A percentile compares a stretch with the other conserved stretches of the same genome.
phyloP scores from a whole-genome alignment of 2,113 vertebrate species.

The Bos taurus region ARS-UCD2.0 NC_037344.1:3175501-3176000 shows the following conservation, averaged over 20 bases:
- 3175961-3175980: background rate
- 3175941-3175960: background rate
- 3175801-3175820: background rate
- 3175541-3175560: background rate
- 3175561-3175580: background rate
- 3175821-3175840: background rate
- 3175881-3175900: background rate
- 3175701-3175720: background rate
- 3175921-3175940: background rate
- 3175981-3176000: background rate
- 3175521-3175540: background rate
- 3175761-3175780: background rate
- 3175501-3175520: background rate
- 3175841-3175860: too few species aligned
- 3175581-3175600: background rate
- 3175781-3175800: background rate
- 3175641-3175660: background rate
- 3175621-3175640: background rate
- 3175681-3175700: background rate
- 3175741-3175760: background rate
- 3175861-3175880: background rate
- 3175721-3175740: background rate
- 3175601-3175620: background rate
- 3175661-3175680: background rate
- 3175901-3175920: rapidly evolving